These are phyloP conservation scores for Lepidotrigona ventralis DNA, from an alignment of 1,140 invertebrate genomes.

Conservation along the genomic window DNA sequence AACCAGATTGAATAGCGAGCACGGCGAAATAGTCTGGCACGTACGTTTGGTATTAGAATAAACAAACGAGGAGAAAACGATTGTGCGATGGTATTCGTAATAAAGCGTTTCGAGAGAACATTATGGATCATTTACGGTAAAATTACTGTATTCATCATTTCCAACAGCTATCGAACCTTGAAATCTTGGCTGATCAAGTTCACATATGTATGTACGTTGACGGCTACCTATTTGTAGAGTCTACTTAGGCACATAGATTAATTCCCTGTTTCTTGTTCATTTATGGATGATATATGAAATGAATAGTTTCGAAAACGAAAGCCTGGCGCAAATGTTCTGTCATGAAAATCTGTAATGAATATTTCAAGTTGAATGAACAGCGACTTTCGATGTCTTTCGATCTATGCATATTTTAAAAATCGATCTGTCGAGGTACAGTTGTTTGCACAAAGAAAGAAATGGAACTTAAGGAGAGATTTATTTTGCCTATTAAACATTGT, in stretches of 20 bases:
- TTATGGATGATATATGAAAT: background rate
- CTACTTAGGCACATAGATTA: background rate
- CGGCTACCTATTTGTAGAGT: no score
- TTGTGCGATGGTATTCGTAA: background rate
- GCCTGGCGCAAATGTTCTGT: background rate
- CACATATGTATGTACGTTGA: background rate
- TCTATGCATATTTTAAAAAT: no score
- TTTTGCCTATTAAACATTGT: background rate
- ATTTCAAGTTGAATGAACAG: background rate
- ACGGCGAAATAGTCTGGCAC: background rate
- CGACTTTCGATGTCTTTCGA: no score
- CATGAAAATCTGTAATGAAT: background rate
- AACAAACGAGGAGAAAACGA: background rate
- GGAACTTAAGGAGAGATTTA: background rate
- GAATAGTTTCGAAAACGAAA: background rate
- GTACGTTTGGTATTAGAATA: background rate
- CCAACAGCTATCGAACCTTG: background rate
- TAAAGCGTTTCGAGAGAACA: background rate
- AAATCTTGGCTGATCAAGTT: background rate
- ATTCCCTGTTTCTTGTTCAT: no score
- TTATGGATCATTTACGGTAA: background rate
- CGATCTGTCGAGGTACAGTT: background rate
- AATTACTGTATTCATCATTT: background rate
- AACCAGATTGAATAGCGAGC: background rate
- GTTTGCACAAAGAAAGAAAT: background rate